Base-by-base conservation (phyloP, 92 coral and sea anemone genomes). In the Galaxea fascicularis region DNA sequence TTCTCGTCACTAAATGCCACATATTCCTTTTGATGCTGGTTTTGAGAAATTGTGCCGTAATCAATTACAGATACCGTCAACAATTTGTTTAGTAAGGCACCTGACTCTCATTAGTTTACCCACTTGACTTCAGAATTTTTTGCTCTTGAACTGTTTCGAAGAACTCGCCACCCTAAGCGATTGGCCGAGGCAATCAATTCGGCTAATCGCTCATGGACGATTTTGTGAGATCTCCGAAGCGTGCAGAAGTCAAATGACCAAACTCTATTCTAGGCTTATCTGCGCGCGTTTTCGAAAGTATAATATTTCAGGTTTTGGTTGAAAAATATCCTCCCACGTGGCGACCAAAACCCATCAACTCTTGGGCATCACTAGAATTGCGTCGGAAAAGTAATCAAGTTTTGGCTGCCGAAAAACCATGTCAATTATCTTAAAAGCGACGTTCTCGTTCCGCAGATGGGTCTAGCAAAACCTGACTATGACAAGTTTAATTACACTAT, bases 271-370 rank as follows among this genome's bases (percentile, higher is more conserved):
- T 10, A 3, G 41, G 31, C 56, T 39, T 58, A 16, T 58, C 25
- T 57, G 46, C 22, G 73, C 73, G 28, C 52, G 46, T 47, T 47
- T 47, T 65, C 17, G 4, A 26, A 70, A 18, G 9, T 65, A 35
- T 4, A 11, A 56, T 24, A 73, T 5, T 12, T 60, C 12, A 46
- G 35, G 31, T 64, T 47, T 27, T 39, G 14, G 30, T 28, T 30
- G 51, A 66, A 47, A 79, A 66, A 65, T 39, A 65, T 25, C 8
- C 84, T 13, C 84, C 84, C 84, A 66, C 84, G 74, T 29, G 65
- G 49, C 64, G 30, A 53, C 17, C 16, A 51, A 49, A 78, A 64
- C 65, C 73, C 73, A 47, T 78, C 74, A 63, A 27, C 65, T 28
- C 65, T 65, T 20, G 35, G 14, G 8, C 58, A 60, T 77, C 71